These are phyloP conservation scores for Stenolophus ochropezus DNA, from an alignment of 2,888 invertebrate species.

Conservation along the genomic window DNA sequence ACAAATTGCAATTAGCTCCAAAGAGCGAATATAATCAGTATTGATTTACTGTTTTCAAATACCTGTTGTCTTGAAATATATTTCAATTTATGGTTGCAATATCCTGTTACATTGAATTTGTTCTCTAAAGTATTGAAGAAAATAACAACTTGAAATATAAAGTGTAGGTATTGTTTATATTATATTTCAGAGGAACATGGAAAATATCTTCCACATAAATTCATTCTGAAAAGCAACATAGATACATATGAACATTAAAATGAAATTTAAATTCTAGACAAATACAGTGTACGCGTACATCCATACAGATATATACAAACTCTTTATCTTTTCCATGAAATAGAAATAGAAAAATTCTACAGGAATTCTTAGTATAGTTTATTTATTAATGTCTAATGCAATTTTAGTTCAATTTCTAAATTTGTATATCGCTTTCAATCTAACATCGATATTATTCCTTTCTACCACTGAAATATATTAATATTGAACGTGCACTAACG, in stretches of 20 bases:
- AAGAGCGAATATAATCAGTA: slow-evolving; percentile 18
- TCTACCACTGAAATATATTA: too few relatives aligned
- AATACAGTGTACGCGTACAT: background rate
- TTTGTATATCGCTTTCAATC: too few relatives aligned
- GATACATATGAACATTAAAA: background rate
- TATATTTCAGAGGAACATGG: background rate
- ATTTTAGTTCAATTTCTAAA: too few relatives aligned
- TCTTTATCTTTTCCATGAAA: too few relatives aligned
- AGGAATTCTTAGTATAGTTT: too few relatives aligned
- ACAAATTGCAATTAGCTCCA: background rate
- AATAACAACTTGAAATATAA: background rate
- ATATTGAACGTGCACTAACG: too few relatives aligned
- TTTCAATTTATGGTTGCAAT: background rate
- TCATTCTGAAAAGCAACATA: background rate
- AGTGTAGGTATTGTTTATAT: background rate
- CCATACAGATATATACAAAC: background rate
- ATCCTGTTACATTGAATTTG: background rate
- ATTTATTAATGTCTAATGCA: too few relatives aligned
- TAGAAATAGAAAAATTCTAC: too few relatives aligned
- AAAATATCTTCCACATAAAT: background rate
- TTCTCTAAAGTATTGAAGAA: background rate
- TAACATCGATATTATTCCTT: too few relatives aligned
- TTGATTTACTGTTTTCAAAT: background rate
- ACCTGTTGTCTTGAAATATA: background rate
- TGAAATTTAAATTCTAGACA: background rate